A percentile compares a stretch with the other conserved stretches of the same genome.
Evolutionary conservation across 2,797 vertebrate species (phyloP).

Genomic region (Galagoides demidoff): DNA sequence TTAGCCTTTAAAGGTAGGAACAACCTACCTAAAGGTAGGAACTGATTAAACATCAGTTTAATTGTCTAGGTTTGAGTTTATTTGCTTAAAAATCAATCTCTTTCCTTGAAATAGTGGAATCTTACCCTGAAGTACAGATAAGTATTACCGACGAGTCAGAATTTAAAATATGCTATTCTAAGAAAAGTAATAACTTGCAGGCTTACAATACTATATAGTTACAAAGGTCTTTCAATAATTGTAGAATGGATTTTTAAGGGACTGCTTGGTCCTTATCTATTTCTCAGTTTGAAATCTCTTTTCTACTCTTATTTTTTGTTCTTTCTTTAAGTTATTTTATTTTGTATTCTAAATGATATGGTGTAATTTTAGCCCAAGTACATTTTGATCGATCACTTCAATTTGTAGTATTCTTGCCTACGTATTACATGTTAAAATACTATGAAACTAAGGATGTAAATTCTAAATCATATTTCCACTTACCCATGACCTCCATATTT

Average conservation of each 20-base stretch:
- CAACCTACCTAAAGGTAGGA: not conserved
- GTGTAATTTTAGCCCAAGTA: not conserved
- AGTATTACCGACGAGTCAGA: not conserved
- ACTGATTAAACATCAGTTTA: not conserved
- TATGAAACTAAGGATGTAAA: conserved; percentile 37
- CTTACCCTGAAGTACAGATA: not conserved
- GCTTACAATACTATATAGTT: not conserved
- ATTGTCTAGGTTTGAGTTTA: conserved; percentile 1
- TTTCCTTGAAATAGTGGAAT: conserved; percentile 10
- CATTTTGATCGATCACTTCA: not conserved
- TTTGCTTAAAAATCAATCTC: conserved; percentile 31
- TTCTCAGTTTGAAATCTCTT: conserved; percentile 54
- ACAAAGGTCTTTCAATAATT: not conserved
- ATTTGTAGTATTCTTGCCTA: not conserved
- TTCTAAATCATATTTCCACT: conserved; percentile 66
- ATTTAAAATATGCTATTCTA: conserved; percentile 36
- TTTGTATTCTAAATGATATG: conserved; percentile 26
- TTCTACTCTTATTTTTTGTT: conserved; percentile 5
- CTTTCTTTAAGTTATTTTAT: conserved; percentile 17
- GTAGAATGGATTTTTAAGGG: not conserved
- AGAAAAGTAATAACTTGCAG: not conserved
- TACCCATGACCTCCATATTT: conserved; percentile 86
- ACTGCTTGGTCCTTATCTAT: not conserved
- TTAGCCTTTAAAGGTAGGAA: not conserved
- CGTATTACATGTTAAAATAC: conserved; percentile 39